Percentiles rank a stretch among this genome's conserved stretches.
Evolutionary conservation across 2,113 vertebrate genomes (phyloP).

Genomic region (Thryonomys swinderianus): DNA sequence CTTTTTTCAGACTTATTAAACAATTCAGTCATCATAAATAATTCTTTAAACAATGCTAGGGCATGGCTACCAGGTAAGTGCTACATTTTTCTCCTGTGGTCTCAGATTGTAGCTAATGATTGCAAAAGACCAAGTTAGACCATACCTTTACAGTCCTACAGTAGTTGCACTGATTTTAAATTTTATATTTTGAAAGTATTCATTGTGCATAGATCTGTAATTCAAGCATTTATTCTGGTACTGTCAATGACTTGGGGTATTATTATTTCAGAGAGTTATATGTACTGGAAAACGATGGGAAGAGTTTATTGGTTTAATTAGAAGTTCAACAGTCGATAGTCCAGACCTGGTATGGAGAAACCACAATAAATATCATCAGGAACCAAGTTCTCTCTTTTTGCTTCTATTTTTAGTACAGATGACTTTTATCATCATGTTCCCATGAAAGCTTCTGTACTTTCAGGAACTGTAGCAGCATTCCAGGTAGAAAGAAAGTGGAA

Average conservation of each 20-base stretch:
- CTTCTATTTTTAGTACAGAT: not conserved
- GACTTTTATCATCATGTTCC: not conserved
- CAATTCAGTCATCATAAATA: not conserved
- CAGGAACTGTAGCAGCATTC: not conserved
- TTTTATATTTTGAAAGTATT: not conserved
- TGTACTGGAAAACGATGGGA: not conserved
- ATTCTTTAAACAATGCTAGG: not conserved
- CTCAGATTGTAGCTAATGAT: not conserved
- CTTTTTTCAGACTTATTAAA: not conserved
- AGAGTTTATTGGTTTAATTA: not conserved
- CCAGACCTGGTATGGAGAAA: not conserved
- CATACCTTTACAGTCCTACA: not conserved
- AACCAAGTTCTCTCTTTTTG: not conserved
- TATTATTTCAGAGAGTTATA: not conserved
- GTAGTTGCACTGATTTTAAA: not conserved
- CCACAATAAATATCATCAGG: not conserved
- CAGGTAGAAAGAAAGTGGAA: not conserved
- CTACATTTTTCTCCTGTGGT: not conserved
- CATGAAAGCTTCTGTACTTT: not conserved
- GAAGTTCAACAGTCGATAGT: not conserved
- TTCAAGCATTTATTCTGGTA: not conserved
- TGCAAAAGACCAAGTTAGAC: not conserved
- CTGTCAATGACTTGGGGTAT: not conserved
- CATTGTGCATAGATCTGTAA: not conserved
- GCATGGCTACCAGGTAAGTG: not conserved